Evolutionary conservation across 2,888 invertebrate genomes (phyloP).

Genomic region (Drosophila cracens): DNA sequence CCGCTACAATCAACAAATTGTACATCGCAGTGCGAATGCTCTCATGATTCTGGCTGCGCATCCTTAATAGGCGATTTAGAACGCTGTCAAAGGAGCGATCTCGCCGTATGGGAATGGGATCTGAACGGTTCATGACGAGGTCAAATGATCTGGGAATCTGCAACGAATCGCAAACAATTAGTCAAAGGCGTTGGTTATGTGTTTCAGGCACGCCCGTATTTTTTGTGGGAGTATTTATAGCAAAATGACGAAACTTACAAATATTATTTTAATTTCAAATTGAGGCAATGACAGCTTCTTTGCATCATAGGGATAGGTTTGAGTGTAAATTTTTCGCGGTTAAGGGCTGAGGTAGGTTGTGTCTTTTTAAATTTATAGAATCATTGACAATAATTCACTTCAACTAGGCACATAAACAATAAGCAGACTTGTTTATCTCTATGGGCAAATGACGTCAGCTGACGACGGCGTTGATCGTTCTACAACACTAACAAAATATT

Average conservation of each 20-base stretch:
- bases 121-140: conserved; percentile 80
- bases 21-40: conserved; percentile 84
- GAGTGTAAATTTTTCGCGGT: neutral
- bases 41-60: conserved; percentile 83
- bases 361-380: conserved; percentile 1
- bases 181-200: conserved; percentile 25
- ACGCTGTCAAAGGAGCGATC: conserved; percentile 85
- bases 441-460: conserved; percentile 69
- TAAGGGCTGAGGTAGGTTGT: conserved; percentile 2
- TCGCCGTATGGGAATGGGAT: conserved; percentile 81
- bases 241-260: conserved; percentile 34
- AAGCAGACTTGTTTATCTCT: conserved; percentile 49
- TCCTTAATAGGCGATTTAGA: conserved; percentile 81
- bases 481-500: conserved; percentile 23
- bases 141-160: conserved; percentile 27
- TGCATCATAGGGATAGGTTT: conserved; percentile 22
- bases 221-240: conserved; percentile 38
- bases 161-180: conserved; percentile 19
- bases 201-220: conserved; percentile 43
- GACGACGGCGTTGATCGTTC: conserved; percentile 26
- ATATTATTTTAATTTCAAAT: conserved; percentile 22
- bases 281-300: conserved; percentile 13
- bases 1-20: conserved; percentile 84
- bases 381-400: conserved; percentile 33
- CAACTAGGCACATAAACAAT: conserved; percentile 63